A percentile compares a stretch with the other conserved stretches of the same genome.
Evolutionary conservation across 2,888 invertebrate species (phyloP).

Genomic region (Auanema freiburgensis): DNA sequence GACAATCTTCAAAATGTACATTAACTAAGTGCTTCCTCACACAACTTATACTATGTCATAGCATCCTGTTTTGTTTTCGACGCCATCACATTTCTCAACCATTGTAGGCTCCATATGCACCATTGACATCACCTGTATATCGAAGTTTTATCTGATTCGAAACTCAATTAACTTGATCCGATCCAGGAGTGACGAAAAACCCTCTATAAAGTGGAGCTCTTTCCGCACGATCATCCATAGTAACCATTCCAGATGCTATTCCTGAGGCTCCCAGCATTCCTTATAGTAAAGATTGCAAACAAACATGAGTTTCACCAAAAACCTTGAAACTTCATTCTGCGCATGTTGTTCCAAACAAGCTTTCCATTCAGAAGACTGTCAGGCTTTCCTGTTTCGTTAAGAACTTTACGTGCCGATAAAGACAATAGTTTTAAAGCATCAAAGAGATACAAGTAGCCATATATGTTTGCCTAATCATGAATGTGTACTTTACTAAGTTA

Average conservation of each 20-base stretch:
- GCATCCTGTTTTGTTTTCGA: constrained; percentile 44
- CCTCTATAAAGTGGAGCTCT: constrained; percentile 46
- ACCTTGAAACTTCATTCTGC: constrained; percentile 53
- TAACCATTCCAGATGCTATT: constrained; percentile 38
- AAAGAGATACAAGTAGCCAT: constrained; percentile 48
- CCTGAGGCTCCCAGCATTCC: constrained; percentile 45
- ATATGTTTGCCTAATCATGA: constrained; percentile 38
- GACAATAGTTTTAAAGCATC: constrained; percentile 53
- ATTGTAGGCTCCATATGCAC: constrained; percentile 51
- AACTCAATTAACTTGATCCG: constrained; percentile 24
- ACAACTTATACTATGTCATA: constrained; percentile 49
- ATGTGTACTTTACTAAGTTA: background rate
- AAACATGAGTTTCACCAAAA: background rate
- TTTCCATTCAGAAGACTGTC: constrained; percentile 51
- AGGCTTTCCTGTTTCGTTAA: constrained; percentile 48
- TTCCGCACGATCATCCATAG: constrained; percentile 49
- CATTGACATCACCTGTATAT: constrained; percentile 38
- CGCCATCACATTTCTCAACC: constrained; percentile 46
- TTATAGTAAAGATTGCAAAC: background rate
- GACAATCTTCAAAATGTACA: constrained; percentile 29
- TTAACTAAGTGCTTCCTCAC: too few species aligned
- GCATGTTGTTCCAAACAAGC: constrained; percentile 58
- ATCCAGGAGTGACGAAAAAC: constrained; percentile 44
- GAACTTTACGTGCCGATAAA: constrained; percentile 47
- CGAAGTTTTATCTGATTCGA: too few species aligned